Percentiles rank a stretch among this genome's conserved stretches.
Evolutionary conservation across 2,888 invertebrate genomes (phyloP).

Genomic region (Brassicogethes aeneus): DNA sequence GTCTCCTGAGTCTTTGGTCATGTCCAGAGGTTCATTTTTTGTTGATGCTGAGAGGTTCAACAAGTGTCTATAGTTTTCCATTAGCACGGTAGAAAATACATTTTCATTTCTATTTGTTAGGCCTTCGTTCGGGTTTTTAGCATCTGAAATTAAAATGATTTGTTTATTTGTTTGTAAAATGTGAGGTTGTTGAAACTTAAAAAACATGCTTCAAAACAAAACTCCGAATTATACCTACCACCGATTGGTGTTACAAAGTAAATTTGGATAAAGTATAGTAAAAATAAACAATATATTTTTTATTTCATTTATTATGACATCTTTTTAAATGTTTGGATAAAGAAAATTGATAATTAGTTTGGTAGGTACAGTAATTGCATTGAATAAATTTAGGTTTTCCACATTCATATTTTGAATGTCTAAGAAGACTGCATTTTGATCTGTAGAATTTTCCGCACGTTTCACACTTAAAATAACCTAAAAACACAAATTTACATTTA

Average conservation of each 20-base stretch:
- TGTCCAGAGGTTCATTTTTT: not conserved
- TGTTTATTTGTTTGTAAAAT: too few relatives aligned
- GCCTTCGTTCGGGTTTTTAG: not conserved
- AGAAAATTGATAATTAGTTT: not conserved
- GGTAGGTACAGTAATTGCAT: not conserved
- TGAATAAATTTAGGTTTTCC: slow-evolving; percentile 11
- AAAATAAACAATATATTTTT: too few relatives aligned
- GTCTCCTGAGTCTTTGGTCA: not conserved
- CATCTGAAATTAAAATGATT: too few relatives aligned
- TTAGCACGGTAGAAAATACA: not conserved
- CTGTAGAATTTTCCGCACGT: not conserved
- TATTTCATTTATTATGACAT: not conserved
- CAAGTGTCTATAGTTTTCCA: slow-evolving; percentile 5
- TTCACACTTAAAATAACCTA: not conserved
- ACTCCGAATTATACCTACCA: too few relatives aligned
- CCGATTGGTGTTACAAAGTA: too few relatives aligned
- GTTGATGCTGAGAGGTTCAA: slow-evolving; percentile 8
- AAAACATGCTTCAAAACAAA: too few relatives aligned
- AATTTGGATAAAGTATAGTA: too few relatives aligned
- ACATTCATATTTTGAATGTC: slow-evolving; percentile 44
- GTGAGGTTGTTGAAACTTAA: too few relatives aligned
- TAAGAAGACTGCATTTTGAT: slow-evolving; percentile 11
- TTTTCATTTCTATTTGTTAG: not conserved
- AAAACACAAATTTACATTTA: too few relatives aligned
- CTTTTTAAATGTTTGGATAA: not conserved